Conservation (phyloP, 2,113 vertebrate species). For the Notiomystis cincta region DNA sequence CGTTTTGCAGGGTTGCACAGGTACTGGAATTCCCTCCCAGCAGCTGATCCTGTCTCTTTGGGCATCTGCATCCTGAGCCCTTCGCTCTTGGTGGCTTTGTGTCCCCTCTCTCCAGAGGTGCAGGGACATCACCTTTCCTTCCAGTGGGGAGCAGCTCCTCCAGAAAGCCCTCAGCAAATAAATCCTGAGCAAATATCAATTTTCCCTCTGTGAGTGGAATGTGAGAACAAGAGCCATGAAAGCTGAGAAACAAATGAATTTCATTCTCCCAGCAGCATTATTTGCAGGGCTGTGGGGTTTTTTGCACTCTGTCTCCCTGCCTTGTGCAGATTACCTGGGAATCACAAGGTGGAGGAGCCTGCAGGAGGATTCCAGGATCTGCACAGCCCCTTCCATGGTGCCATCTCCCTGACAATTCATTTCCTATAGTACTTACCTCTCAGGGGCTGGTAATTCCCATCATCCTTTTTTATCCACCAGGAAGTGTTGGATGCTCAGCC, state of each 20-base stretch:
- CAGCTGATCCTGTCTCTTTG: not conserved
- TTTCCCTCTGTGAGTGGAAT: slow-evolving; percentile 25
- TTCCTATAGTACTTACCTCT: not conserved
- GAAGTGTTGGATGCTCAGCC: not conserved
- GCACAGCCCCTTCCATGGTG: not conserved
- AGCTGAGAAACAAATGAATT: slow-evolving; percentile 20
- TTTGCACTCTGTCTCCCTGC: not conserved
- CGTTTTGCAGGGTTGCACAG: not conserved
- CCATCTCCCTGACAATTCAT: not conserved
- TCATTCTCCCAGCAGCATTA: not conserved
- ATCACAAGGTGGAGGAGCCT: not conserved
- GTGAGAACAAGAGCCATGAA: not conserved
- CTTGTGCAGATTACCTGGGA: not conserved
- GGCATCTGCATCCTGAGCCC: not conserved
- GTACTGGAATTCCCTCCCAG: not conserved
- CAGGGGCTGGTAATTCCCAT: not conserved
- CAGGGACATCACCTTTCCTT: not conserved
- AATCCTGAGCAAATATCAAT: not conserved
- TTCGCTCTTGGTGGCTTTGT: rapidly evolving
- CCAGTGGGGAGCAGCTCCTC: not conserved
- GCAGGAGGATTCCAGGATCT: not conserved
- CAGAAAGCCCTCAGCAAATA: not conserved
- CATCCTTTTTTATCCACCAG: not conserved
- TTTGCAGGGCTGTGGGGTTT: not conserved
- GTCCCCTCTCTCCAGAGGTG: not conserved